Evolutionary conservation across 2,113 vertebrate genomes (phyloP).

Genomic region (Psilopogon haemacephalus): DNA sequence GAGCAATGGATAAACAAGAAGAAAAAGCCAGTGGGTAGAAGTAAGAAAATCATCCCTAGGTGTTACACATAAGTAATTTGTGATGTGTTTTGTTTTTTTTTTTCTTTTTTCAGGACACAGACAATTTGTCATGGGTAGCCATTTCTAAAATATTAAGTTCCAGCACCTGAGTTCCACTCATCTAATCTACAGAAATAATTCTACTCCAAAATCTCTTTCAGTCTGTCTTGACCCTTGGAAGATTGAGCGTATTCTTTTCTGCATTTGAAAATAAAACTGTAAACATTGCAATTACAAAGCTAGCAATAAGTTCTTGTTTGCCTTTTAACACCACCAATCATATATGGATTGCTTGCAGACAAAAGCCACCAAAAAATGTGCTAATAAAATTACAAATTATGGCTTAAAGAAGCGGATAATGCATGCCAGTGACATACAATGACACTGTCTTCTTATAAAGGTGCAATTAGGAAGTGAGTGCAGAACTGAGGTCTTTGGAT

Average conservation of each 20-base stretch:
- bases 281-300: background rate
- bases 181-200: background rate
- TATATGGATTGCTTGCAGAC: background rate
- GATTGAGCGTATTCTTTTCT: background rate
- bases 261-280: background rate
- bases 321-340: background rate
- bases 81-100: background rate
- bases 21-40: background rate
- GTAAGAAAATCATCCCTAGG: background rate
- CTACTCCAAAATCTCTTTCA: background rate
- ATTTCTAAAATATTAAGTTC: background rate
- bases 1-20: background rate
- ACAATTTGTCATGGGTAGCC: background rate
- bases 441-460: background rate
- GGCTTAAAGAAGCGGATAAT: background rate
- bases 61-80: background rate
- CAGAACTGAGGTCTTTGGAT: fast-evolving
- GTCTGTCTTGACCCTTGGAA: background rate
- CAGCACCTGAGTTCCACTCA: background rate
- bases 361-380: background rate
- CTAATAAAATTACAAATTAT: background rate
- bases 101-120: background rate
- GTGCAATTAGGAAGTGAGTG: fast-evolving
- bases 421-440: background rate
- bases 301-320: background rate